Conservation (phyloP, 2,888 invertebrate genomes). For the Automeris io region DNA sequence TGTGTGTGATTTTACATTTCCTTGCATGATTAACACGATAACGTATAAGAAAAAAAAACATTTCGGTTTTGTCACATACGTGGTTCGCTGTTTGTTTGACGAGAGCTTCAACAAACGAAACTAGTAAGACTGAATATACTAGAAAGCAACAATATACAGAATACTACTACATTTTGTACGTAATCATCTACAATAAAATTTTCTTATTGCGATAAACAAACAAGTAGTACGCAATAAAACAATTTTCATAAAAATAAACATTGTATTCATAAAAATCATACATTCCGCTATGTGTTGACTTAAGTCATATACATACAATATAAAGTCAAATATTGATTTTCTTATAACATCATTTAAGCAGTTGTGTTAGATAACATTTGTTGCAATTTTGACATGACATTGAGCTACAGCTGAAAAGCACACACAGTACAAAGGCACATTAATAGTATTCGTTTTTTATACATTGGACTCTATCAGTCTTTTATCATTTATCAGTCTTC, state of each 20-base stretch:
- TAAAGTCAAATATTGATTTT: neutral
- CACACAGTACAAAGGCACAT: neutral
- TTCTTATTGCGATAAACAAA: no score
- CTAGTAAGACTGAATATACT: no score
- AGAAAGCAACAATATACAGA: no score
- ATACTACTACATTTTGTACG: no score
- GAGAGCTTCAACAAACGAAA: no score
- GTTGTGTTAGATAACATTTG: neutral
- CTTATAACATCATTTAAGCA: neutral
- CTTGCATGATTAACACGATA: no score
- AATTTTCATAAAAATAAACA: neutral
- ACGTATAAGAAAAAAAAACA: no score
- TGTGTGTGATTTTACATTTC: no score
- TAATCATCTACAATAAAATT: no score
- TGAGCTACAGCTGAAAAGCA: neutral
- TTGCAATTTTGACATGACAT: neutral
- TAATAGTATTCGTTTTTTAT: neutral
- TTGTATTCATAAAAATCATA: conserved; percentile 1
- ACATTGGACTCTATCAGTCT: conserved; percentile 7
- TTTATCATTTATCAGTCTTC: conserved; percentile 6
- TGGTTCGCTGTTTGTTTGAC: no score
- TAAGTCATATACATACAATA: neutral
- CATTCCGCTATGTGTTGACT: neutral
- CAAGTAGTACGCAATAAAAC: no score
- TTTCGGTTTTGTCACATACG: no score